A percentile compares a stretch with the other conserved stretches of the same genome.
These are phyloP conservation scores for Ostrea edulis DNA, from an alignment of 1,140 invertebrate species.

Conservation along the genomic window DNA sequence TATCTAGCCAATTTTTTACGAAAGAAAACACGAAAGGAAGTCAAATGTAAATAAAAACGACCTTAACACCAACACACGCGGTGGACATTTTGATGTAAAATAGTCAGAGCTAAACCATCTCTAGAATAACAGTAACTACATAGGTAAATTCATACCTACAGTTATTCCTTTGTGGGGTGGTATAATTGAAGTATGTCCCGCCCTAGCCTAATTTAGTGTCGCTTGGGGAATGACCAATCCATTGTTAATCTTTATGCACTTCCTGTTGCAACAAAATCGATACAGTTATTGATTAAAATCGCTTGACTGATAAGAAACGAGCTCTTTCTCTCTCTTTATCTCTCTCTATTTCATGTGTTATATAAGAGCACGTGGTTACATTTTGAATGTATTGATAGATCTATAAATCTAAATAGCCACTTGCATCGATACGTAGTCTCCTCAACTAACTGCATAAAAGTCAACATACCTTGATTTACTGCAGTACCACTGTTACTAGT, in stretches of 20 bases:
- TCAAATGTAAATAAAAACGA: neutral
- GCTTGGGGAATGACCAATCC: neutral
- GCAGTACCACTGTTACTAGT: neutral
- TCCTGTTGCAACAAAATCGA: neutral
- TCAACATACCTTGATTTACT: neutral
- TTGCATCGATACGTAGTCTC: neutral
- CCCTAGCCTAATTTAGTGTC: neutral
- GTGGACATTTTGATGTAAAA: neutral
- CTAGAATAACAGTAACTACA: neutral
- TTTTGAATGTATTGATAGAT: neutral
- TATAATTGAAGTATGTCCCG: neutral
- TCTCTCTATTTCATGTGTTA: neutral
- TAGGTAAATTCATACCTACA: neutral
- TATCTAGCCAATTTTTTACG: neutral
- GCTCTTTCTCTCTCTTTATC: neutral
- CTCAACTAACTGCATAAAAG: neutral
- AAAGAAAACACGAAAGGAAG: neutral
- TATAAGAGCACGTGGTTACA: too few relatives aligned
- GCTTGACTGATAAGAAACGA: neutral
- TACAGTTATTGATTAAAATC: slow-evolving; percentile 6
- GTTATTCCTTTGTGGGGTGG: neutral
- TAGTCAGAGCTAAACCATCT: neutral
- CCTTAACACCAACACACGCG: neutral
- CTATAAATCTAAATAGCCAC: neutral
- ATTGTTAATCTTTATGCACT: neutral